phyloP scores from a whole-genome alignment of 1,140 invertebrate species.

The Lepidostoma basale region DNA sequence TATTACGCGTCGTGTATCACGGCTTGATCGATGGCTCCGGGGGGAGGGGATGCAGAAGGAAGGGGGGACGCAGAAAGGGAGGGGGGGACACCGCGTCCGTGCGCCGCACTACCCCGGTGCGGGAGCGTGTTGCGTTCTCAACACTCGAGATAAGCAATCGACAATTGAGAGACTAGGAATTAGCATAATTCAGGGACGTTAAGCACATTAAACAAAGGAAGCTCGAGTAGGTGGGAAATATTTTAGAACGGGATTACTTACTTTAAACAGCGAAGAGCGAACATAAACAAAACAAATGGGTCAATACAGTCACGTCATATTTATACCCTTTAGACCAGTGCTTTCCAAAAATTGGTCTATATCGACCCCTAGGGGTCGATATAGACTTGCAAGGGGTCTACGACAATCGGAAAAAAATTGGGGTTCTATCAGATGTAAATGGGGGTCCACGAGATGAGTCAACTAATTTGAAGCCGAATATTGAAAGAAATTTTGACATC shows the following conservation, averaged over 20 bases:
- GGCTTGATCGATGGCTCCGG: conserved; percentile 25
- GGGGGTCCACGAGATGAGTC: too few species aligned
- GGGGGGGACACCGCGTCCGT: not conserved
- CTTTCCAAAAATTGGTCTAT: too few species aligned
- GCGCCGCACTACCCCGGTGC: not conserved
- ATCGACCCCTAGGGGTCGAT: too few species aligned
- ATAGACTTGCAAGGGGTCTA: too few species aligned
- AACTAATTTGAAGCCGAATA: too few species aligned
- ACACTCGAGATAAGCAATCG: conserved; percentile 30
- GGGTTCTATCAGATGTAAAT: too few species aligned
- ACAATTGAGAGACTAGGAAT: conserved; percentile 30
- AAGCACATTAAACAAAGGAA: conserved; percentile 27
- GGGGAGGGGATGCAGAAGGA: not conserved
- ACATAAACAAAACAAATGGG: conserved; percentile 4
- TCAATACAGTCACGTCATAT: too few species aligned
- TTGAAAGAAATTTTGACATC: too few species aligned
- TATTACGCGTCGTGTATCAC: conserved; percentile 28
- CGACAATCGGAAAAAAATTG: too few species aligned
- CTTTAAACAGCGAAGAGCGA: conserved; percentile 2
- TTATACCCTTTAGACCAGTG: too few species aligned
- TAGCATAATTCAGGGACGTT: conserved; percentile 26
- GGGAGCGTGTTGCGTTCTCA: conserved; percentile 4
- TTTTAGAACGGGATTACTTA: conserved; percentile 4
- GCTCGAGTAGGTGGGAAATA: conserved; percentile 18
- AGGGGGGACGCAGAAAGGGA: not conserved